A percentile compares a stretch with the other conserved stretches of the same genome.
These are phyloP conservation scores for Gallinago nigripennis DNA, from an alignment of 2,797 vertebrate species.

Conservation along the genomic window DNA sequence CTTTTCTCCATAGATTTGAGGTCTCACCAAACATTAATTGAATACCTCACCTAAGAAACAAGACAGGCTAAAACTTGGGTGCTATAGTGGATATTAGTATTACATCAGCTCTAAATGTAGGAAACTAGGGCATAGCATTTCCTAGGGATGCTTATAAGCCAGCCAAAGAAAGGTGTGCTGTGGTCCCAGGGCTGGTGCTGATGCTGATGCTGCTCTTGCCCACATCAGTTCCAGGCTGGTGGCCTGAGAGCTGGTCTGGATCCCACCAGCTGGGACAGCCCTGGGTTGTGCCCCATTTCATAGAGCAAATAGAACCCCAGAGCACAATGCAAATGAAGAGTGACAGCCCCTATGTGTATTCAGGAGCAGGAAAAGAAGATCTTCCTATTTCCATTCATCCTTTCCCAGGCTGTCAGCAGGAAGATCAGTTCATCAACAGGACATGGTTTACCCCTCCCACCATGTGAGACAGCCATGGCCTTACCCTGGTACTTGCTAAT, in stretches of 20 bases:
- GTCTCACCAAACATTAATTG: conserved; percentile 14
- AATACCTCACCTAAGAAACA: not conserved
- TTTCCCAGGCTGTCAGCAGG: not conserved
- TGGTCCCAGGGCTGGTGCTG: no score
- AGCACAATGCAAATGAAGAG: not conserved
- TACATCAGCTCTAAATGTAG: not conserved
- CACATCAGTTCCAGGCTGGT: not conserved
- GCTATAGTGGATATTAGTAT: not conserved
- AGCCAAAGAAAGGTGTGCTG: not conserved
- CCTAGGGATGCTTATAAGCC: not conserved
- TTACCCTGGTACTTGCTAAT: not conserved
- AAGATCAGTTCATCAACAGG: not conserved
- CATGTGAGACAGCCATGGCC: not conserved
- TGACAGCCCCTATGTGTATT: not conserved
- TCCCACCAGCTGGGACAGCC: not conserved
- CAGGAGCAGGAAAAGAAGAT: not conserved
- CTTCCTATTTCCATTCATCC: not conserved
- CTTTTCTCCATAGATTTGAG: conserved; percentile 3
- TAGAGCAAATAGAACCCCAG: not conserved
- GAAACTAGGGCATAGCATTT: not conserved
- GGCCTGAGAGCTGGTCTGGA: not conserved
- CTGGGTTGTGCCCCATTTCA: not conserved
- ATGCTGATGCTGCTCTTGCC: not conserved
- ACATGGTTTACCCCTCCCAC: not conserved
- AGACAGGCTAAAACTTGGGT: not conserved